A percentile compares a stretch with the other conserved stretches of the same genome.
Conservation (phyloP, 2,113 vertebrate genomes). For the Mormyrus lacerda region DNA sequence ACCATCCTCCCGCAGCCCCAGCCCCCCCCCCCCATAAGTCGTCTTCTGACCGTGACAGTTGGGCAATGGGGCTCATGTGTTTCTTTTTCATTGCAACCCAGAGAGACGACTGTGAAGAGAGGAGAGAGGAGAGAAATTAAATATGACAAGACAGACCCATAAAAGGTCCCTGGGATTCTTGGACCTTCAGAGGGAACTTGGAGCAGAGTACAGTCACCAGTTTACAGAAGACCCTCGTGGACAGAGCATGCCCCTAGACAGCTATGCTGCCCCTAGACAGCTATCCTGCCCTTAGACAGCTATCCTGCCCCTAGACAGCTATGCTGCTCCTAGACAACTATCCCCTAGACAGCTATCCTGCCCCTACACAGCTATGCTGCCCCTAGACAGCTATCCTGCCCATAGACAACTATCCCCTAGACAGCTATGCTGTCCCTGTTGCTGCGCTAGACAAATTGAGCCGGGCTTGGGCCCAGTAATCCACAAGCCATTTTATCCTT, state of each 20-base stretch:
- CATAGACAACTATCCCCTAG: neutral
- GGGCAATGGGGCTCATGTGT: conserved; percentile 19
- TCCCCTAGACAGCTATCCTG: too few species aligned
- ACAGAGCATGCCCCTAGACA: neutral
- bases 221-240: neutral
- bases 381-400: neutral
- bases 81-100: conserved; percentile 4
- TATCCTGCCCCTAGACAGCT: neutral
- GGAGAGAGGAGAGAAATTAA: neutral
- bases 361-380: neutral
- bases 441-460: neutral
- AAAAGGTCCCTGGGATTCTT: neutral
- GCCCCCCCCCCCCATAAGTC: conserved; percentile 15
- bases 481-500: neutral
- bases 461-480: neutral
- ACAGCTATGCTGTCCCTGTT: neutral
- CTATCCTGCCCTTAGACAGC: neutral
- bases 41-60: conserved; percentile 30
- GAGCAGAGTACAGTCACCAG: neutral
- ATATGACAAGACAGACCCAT: neutral
- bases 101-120: too few species aligned
- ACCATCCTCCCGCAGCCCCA: conserved; percentile 23
- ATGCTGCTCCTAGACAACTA: neutral
- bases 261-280: neutral
- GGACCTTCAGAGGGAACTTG: neutral